Percentiles rank a stretch among this genome's conserved stretches.
phyloP scores from a whole-genome alignment of 2,113 vertebrate species.

The Paraplagusia blochii region DNA sequence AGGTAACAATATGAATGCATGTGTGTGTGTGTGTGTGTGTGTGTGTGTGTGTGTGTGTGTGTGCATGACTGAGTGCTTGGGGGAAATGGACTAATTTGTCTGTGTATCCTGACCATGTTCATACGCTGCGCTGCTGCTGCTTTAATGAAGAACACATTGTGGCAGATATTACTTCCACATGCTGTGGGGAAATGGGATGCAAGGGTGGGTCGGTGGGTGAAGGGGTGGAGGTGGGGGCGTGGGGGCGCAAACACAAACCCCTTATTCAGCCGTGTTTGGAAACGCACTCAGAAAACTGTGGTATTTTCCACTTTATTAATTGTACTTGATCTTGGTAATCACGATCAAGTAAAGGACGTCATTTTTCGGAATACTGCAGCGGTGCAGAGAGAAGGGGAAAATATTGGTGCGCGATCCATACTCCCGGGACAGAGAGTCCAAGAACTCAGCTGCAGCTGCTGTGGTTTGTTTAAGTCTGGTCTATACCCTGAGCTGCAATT shows the following conservation, averaged over 20 bases:
- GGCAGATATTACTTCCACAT: conserved; percentile 89
- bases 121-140: conserved; percentile 87
- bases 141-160: conserved; percentile 94
- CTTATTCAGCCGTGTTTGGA: conserved; percentile 35
- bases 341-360: conserved; percentile 7
- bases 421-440: neutral
- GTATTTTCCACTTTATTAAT: conserved; percentile 27
- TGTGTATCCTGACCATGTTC: conserved; percentile 90
- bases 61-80: conserved; percentile 23
- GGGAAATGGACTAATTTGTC: conserved; percentile 90
- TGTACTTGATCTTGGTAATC: conserved; percentile 14
- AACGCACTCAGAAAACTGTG: neutral
- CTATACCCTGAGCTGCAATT: conserved; percentile 13
- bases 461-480: conserved; percentile 8
- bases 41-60: conserved; percentile 27
- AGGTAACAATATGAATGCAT: neutral
- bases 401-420: neutral
- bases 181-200: conserved; percentile 36
- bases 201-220: too few relatives aligned
- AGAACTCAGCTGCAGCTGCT: neutral
- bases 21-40: conserved; percentile 15
- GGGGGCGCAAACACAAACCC: conserved; percentile 29
- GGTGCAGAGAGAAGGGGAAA: neutral
- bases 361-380: neutral
- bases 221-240: neutral